Evolutionary conservation across 2,797 vertebrate species (phyloP), one percentile per base, ranked within the genome.

Genomic region (Pipistrellus nathusii): DNA sequence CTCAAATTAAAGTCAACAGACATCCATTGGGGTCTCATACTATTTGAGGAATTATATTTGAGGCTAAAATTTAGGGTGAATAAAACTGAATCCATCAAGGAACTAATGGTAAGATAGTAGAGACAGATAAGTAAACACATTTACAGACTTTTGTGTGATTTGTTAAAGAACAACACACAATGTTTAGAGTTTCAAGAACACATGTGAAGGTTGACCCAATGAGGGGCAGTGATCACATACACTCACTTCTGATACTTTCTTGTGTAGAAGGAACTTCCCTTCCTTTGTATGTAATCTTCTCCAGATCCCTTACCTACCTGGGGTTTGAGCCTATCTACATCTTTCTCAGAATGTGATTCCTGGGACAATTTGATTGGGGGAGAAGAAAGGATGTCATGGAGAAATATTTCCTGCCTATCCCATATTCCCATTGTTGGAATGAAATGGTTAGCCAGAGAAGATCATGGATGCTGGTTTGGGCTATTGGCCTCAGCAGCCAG

Each of bases 31-130:
- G 25, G 0, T 84, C 25, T 77, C 30, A n/a, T 44, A 32, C n/a
- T 90, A 57, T 11, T 90, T 12, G 27, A 88, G 25, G 78, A 90
- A 76, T 85, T 53, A n/a, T 53, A 8, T 87, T 78, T 95, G 25
- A 84, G 77, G n/a, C 32, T 85, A 73, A 88, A 15, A 88, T 62
- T 68, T 82, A 78, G 27, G 5, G 7, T 92, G 38, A 91, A n/a
- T 69, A 85, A 85, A 35, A 91, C 21, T 0, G 15, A 85, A 15
- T 83, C 38, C 25, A 44, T 71, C 73, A 83, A 76, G 84, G 51
- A 72, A 62, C 20, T 94, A 35, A 53, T 12, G 27, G 20, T 88
- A n/a, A 83, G 27, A 59, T 1, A 38, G 8, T n/a, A 77, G 30
- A 92, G 68, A 83, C 21, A 86, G 38, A 64, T 25, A 85, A 11